These are phyloP conservation scores for Uloborus diversus DNA, from an alignment of 1,140 invertebrate genomes.

Conservation along the genomic window DNA sequence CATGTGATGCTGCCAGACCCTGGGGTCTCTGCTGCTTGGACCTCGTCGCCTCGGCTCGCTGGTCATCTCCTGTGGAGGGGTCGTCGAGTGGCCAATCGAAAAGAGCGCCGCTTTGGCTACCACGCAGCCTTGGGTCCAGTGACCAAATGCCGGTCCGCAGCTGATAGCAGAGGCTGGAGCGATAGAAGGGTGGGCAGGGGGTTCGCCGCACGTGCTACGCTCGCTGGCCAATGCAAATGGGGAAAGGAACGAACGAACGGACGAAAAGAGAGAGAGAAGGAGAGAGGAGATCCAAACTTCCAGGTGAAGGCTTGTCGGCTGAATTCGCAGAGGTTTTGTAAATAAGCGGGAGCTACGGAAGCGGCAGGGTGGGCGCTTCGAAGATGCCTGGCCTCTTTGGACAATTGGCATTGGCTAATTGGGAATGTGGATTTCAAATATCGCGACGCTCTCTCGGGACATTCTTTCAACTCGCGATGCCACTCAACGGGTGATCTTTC, in stretches of 20 bases:
- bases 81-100: constrained; percentile 39
- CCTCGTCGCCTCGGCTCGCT: constrained; percentile 39
- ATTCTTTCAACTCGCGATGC: neutral
- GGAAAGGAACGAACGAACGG: neutral
- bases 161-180: constrained; percentile 23
- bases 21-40: constrained; percentile 25
- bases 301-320: neutral
- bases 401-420: constrained; percentile 17
- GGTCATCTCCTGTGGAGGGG: constrained; percentile 26
- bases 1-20: constrained; percentile 50
- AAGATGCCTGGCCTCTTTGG: neutral
- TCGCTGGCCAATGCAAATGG: constrained; percentile 36
- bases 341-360: constrained; percentile 3
- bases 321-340: constrained; percentile 9
- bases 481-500: neutral
- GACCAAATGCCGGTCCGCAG: constrained; percentile 51
- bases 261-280: neutral
- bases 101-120: constrained; percentile 38
- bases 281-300: too few species aligned
- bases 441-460: neutral
- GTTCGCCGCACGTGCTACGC: neutral
- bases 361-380: neutral
- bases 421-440: neutral
- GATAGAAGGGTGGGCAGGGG: constrained; percentile 30
- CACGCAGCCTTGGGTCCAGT: constrained; percentile 33